Evolutionary conservation across 1,140 invertebrate genomes (phyloP).

Genomic region (Drosophila chauvacae): DNA sequence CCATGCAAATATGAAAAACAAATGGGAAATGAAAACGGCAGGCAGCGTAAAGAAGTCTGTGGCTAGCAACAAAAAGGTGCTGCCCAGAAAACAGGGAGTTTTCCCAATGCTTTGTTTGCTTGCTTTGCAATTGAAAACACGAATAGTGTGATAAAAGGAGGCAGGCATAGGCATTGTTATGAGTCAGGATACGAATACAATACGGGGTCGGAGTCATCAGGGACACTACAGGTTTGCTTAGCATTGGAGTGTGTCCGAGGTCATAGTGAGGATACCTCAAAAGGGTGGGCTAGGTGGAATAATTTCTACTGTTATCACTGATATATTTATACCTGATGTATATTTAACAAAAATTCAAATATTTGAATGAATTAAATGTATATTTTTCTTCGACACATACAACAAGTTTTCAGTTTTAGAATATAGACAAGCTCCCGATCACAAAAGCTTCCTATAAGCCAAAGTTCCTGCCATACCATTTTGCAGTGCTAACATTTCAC

Average conservation of each 20-base stretch:
- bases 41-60: constrained; percentile 16
- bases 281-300: too few species aligned
- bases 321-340: background rate
- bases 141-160: constrained; percentile 31
- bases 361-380: background rate
- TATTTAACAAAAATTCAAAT: background rate
- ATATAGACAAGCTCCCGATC: background rate
- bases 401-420: background rate
- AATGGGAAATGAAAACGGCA: constrained; percentile 56
- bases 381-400: background rate
- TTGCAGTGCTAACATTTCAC: constrained; percentile 48
- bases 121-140: constrained; percentile 71
- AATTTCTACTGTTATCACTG: background rate
- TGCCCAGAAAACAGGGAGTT: constrained; percentile 55
- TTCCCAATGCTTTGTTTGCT: constrained; percentile 77
- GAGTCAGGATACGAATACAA: constrained; percentile 17
- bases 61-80: constrained; percentile 33
- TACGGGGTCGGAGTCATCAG: background rate
- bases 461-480: background rate
- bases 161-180: constrained; percentile 52
- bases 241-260: background rate
- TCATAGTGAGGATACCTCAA: background rate
- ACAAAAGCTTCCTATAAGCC: background rate
- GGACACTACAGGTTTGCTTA: background rate
- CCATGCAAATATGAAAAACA: constrained; percentile 79